A percentile compares a stretch with the other conserved stretches of the same genome.
Evolutionary conservation across 1,140 invertebrate species (phyloP).

Genomic region (Trinorchestia longiramus): DNA sequence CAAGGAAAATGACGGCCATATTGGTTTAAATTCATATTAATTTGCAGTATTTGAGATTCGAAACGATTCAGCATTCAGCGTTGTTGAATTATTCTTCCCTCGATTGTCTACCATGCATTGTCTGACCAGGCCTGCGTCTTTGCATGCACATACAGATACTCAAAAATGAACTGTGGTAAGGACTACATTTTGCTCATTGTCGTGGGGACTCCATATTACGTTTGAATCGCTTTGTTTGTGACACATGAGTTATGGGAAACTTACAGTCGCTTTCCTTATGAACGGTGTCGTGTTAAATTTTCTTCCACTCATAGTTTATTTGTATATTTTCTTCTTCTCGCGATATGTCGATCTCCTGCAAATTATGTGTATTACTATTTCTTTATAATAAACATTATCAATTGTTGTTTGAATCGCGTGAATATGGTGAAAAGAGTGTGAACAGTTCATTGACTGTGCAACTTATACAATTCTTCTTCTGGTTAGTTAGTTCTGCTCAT

Average conservation of each 20-base stretch:
- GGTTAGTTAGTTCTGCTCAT: too few relatives aligned
- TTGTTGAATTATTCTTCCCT: too few relatives aligned
- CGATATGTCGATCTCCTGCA: background rate
- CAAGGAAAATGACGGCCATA: too few relatives aligned
- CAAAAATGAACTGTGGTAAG: too few relatives aligned
- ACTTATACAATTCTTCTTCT: background rate
- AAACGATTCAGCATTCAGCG: too few relatives aligned
- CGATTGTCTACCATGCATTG: too few relatives aligned
- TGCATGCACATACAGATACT: too few relatives aligned
- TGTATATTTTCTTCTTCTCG: background rate
- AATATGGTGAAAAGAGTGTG: background rate
- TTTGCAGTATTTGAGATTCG: too few relatives aligned
- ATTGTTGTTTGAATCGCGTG: background rate
- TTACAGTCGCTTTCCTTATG: background rate
- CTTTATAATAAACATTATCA: background rate
- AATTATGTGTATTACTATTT: background rate
- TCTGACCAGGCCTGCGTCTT: too few relatives aligned
- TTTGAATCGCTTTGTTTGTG: background rate
- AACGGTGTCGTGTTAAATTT: background rate
- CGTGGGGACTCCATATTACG: background rate
- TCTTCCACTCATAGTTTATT: background rate
- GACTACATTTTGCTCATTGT: background rate
- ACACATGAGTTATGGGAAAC: background rate
- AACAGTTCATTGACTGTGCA: background rate
- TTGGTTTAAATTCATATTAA: too few relatives aligned